Evolutionary conservation across 2,888 invertebrate species (phyloP).

Genomic region (Antitype chi): DNA sequence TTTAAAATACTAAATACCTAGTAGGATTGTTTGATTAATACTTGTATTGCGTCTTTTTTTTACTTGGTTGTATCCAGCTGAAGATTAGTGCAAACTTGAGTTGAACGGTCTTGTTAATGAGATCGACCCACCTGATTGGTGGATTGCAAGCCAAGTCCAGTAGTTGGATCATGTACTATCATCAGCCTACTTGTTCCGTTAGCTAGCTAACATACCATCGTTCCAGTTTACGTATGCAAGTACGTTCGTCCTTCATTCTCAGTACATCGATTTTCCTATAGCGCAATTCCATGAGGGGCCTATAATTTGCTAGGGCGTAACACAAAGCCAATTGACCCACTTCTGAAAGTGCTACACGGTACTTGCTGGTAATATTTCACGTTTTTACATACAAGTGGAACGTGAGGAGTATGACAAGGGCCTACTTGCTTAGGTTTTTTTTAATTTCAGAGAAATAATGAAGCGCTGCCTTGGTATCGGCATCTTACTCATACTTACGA

Average conservation of each 20-base stretch:
- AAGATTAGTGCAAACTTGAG: too few species aligned
- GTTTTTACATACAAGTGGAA: conserved; percentile 76
- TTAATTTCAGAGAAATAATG: conserved; percentile 19
- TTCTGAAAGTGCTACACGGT: conserved; percentile 54
- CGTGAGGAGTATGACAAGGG: conserved; percentile 69
- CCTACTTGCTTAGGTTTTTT: conserved; percentile 20
- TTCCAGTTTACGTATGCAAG: background rate
- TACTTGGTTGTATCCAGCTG: background rate
- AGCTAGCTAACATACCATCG: background rate
- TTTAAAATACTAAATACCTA: too few species aligned
- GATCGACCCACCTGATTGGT: too few species aligned
- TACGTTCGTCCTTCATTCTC: background rate
- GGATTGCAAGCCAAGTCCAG: too few species aligned
- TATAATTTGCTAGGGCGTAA: conserved; percentile 67
- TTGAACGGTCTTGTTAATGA: too few species aligned
- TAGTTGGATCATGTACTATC: too few species aligned
- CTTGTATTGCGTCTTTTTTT: background rate
- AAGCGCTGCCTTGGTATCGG: too few species aligned
- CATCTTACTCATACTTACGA: too few species aligned
- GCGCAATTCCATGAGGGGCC: conserved; percentile 59
- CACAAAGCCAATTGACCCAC: conserved; percentile 74
- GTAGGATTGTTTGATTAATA: background rate
- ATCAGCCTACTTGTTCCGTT: too few species aligned
- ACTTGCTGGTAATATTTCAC: conserved; percentile 72
- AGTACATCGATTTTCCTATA: conserved; percentile 53